phyloP scores from a whole-genome alignment of 2,888 invertebrate genomes.

The Cryptophagus acutangulus region DNA sequence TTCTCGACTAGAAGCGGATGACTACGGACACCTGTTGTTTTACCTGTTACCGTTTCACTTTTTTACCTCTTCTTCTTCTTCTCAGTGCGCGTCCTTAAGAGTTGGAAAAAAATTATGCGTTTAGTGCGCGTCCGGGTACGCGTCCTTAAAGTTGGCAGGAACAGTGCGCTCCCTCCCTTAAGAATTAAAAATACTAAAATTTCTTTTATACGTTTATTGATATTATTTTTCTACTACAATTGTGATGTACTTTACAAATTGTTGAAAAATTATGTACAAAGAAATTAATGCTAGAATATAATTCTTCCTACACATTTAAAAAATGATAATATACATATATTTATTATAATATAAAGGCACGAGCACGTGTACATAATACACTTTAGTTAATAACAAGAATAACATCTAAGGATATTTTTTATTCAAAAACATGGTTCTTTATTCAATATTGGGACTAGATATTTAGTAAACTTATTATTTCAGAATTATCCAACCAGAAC shows the following conservation, averaged over 20 bases:
- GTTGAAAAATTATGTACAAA: conserved; percentile 40
- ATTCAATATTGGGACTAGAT: too few species aligned
- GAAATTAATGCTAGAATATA: conserved; percentile 24
- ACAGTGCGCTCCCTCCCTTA: background rate
- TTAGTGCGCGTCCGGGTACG: background rate
- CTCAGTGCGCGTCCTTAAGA: conserved; percentile 14
- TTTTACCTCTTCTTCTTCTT: too few species aligned
- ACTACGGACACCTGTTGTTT: conserved; percentile 33
- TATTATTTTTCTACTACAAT: background rate
- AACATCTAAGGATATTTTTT: too few species aligned
- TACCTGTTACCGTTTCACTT: too few species aligned
- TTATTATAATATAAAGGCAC: conserved; percentile 20
- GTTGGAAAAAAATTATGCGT: background rate
- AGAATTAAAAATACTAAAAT: background rate
- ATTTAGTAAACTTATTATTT: too few species aligned
- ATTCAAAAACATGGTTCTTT: too few species aligned
- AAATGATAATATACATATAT: conserved; percentile 16
- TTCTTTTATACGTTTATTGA: background rate
- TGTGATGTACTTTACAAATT: conserved; percentile 35
- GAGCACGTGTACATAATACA: conserved; percentile 17
- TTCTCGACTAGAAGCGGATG: conserved; percentile 25
- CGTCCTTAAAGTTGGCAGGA: background rate
- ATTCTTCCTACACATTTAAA: conserved; percentile 28
- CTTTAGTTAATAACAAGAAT: too few species aligned
- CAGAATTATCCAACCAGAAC: too few species aligned